phyloP scores from a whole-genome alignment of 2,888 invertebrate genomes.

The Agrochola macilenta region DNA sequence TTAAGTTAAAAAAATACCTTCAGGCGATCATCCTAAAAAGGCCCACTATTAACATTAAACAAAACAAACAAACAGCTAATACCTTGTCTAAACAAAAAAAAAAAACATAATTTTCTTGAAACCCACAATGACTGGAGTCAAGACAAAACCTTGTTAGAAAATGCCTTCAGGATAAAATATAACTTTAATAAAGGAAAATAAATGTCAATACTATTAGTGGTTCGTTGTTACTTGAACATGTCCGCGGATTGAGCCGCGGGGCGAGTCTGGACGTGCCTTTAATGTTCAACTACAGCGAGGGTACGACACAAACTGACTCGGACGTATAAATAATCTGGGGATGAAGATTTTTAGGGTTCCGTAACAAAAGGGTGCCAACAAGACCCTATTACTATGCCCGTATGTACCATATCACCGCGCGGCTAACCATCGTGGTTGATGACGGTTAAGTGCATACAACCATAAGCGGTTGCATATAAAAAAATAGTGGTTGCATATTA shows the following conservation, averaged over 20 bases:
- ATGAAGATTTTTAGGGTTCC: constrained; percentile 11
- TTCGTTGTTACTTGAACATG: constrained; percentile 62
- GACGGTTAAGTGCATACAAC: no score
- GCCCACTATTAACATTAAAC: constrained; percentile 2
- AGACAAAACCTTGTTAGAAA: constrained; percentile 34
- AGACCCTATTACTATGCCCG: no score
- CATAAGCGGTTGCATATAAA: no score
- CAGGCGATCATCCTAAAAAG: background rate
- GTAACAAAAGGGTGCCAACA: no score
- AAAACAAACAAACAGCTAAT: background rate
- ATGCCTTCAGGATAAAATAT: constrained; percentile 32
- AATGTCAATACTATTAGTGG: constrained; percentile 52
- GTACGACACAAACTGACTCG: constrained; percentile 51
- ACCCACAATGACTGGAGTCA: background rate
- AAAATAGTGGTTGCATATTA: no score
- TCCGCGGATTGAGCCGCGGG: constrained; percentile 56
- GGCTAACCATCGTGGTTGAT: no score
- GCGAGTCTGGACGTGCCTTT: constrained; percentile 46
- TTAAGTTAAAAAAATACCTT: background rate
- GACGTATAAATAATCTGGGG: constrained; percentile 41
- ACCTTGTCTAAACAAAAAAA: background rate
- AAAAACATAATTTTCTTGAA: constrained; percentile 1
- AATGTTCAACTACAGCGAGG: constrained; percentile 33
- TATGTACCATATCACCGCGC: no score
- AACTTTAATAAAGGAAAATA: constrained; percentile 39